phyloP scores from a whole-genome alignment of 2,888 invertebrate species.

The Drosophila paramelanica region DNA sequence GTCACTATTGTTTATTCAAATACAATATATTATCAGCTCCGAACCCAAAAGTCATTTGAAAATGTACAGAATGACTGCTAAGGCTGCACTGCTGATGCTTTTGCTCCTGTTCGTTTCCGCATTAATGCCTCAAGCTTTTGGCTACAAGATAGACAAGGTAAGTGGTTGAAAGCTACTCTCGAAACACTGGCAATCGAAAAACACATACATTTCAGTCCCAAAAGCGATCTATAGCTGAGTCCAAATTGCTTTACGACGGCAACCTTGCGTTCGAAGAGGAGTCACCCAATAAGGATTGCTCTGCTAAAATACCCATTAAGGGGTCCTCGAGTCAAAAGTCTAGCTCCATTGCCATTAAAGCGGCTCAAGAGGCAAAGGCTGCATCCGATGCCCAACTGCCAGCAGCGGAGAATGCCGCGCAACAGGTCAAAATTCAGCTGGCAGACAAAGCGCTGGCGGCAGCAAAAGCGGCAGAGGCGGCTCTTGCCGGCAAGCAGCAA shows the following conservation, averaged over 20 bases:
- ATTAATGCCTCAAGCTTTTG: neutral
- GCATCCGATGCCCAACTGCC: conserved; percentile 91
- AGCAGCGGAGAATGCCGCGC: conserved; percentile 89
- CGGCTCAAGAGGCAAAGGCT: conserved; percentile 90
- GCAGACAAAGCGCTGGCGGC: conserved; percentile 90
- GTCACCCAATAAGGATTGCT: conserved; percentile 13
- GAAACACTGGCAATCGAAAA: neutral
- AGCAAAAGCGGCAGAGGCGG: conserved; percentile 90
- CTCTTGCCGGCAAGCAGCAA: conserved; percentile 89
- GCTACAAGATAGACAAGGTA: conserved; percentile 23
- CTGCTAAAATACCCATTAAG: conserved; percentile 12
- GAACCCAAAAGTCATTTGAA: neutral
- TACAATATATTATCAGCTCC: neutral
- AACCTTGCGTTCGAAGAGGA: neutral
- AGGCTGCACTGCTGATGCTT: neutral
- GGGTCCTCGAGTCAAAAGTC: conserved; percentile 85
- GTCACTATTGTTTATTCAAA: neutral
- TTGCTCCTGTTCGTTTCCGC: conserved; percentile 1
- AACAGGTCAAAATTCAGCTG: conserved; percentile 89
- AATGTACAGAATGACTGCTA: conserved; percentile 24
- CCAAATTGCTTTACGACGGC: conserved; percentile 1
- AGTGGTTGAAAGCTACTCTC: neutral
- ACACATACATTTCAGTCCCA: neutral
- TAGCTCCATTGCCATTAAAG: conserved; percentile 89
- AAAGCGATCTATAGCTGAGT: conserved; percentile 5